Evolutionary conservation across 2,113 vertebrate genomes (phyloP), one percentile per base, ranked within the genome.

Genomic region (Ciconia maguari): DNA sequence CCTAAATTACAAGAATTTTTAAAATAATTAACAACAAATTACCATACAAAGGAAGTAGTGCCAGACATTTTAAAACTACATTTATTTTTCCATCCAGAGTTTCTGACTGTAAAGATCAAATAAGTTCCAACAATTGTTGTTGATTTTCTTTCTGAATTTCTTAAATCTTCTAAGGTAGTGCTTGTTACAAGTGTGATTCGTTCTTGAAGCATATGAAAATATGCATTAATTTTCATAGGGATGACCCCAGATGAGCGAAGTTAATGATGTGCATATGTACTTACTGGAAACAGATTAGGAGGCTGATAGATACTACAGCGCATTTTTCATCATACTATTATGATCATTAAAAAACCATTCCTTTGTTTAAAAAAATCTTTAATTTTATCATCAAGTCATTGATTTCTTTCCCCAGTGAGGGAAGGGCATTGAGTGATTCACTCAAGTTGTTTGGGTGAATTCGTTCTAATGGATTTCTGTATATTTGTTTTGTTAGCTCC

Each of bases 401-500:
- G 77, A 83, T 87, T 93, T 87, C 44, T 87, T 89, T 79, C 30
- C 22, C 20, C 13, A 20, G 21, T 46, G 51, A 77, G 22, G 25
- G 44, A 94, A 87, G 8, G 18, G 71, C 55, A 92, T 78, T 92
- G 83, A 92, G n/a, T 90, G 71, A 93, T 94, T 83, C 72, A 90
- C 55, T 96, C 68, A 78, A 71, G 65, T 76, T 91, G 81, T 94
- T 91, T 94, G 51, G 69, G 46, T 76, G 69, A 93, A 93, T 87
- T 94, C 83, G 57, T 79, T 89, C 84, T 93, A 94, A 94, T 94
- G 91, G 91, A 93, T 96, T 97, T 96, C 83, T 94, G 55, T 93
- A 49, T 90, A 89, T 94, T 96, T 93, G 49, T 88, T 95, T 88
- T 91, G 52, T 93, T 94, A 86, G 24, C 21, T 83, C 18, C 68